Evolutionary conservation across 64 coral and sea anemone species (phyloP).

Genomic region (Hydrozoanthus tunicans): DNA sequence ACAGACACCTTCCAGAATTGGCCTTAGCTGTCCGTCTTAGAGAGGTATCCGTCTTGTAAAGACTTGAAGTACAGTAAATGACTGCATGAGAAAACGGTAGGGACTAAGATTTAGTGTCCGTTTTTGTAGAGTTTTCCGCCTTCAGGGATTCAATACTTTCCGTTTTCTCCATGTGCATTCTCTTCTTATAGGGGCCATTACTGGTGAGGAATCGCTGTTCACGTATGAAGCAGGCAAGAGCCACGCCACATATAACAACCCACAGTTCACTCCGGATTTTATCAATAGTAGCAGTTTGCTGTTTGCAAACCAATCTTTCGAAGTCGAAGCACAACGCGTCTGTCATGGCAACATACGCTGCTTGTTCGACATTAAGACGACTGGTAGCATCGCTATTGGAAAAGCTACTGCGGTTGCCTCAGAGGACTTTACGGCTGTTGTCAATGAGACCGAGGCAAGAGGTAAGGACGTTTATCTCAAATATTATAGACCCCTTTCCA

Average conservation of each 20-base stretch:
- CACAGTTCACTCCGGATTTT: conserved; percentile 48
- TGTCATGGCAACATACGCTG: conserved; percentile 62
- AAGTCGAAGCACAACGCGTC: conserved; percentile 42
- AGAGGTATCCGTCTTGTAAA: no score
- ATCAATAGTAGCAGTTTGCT: conserved; percentile 32
- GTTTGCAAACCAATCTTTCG: conserved; percentile 39
- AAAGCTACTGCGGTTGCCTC: no score
- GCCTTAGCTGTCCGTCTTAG: no score
- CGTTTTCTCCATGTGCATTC: not conserved
- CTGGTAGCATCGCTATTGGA: no score
- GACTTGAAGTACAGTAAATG: no score
- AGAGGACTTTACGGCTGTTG: no score
- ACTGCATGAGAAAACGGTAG: no score
- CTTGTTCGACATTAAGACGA: conserved; percentile 58
- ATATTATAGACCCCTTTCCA: no score
- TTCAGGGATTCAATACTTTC: not conserved
- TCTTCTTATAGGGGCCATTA: conserved; percentile 22
- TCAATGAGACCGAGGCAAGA: no score
- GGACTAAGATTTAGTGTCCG: no score
- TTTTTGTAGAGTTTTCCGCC: not conserved
- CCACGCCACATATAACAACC: conserved; percentile 49
- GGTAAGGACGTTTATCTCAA: no score
- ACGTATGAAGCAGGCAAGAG: conserved; percentile 56
- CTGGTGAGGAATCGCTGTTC: conserved; percentile 60
- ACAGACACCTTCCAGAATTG: no score